Conservation (phyloP, 2,888 invertebrate genomes). For the Temnothorax ravouxi region DNA sequence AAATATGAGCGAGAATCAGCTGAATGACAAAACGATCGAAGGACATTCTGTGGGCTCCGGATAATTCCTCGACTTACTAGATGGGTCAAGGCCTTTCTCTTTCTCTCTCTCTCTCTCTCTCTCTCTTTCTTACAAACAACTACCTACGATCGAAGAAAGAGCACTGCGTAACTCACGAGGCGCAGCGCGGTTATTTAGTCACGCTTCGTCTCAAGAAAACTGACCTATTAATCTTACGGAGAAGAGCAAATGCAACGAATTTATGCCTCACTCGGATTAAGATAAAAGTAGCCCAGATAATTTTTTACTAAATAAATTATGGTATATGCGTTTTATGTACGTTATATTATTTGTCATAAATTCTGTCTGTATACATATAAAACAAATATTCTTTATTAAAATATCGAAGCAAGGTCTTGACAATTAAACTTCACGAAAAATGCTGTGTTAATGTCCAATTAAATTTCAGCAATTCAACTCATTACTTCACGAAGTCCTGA, state of each 20-base stretch:
- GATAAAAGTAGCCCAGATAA: background rate
- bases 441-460: background rate
- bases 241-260: conserved; percentile 58
- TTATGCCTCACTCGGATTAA: conserved; percentile 61
- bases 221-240: conserved; percentile 74
- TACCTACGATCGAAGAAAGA: conserved; percentile 69
- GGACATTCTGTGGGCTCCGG: conserved; percentile 55
- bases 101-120: conserved; percentile 46
- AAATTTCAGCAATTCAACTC: background rate
- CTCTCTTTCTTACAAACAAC: conserved; percentile 54
- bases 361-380: background rate
- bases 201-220: conserved; percentile 73
- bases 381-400: background rate
- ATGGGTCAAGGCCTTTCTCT: conserved; percentile 69
- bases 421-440: background rate
- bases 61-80: conserved; percentile 48
- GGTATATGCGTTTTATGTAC: background rate
- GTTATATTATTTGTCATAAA: background rate
- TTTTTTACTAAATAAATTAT: conserved; percentile 10
- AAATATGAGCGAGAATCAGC: conserved; percentile 25
- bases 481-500: background rate
- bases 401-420: background rate
- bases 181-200: conserved; percentile 67
- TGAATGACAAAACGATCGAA: conserved; percentile 32
- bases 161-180: conserved; percentile 39